Evolutionary conservation across 2,797 vertebrate species (phyloP).

Genomic region (Nannoperca australis): DNA sequence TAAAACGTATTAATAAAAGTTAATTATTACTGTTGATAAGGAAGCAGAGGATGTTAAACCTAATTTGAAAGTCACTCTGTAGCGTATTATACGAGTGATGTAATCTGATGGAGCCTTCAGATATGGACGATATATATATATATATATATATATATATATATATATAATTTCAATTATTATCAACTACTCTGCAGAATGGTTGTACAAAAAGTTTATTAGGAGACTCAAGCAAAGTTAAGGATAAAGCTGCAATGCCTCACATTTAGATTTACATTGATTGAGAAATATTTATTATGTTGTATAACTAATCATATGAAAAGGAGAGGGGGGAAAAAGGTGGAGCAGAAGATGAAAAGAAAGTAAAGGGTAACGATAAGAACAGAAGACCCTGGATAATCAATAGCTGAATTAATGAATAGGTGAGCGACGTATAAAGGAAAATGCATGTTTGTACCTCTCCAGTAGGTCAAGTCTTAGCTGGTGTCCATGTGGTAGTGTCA

Average conservation of each 20-base stretch:
- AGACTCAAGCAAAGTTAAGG: not conserved
- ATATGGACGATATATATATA: slow-evolving; percentile 11
- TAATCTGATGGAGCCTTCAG: not conserved
- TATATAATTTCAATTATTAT: slow-evolving; percentile 6
- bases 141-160: no score
- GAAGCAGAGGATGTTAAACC: not conserved
- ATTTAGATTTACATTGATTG: not conserved
- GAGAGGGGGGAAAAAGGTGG: not conserved
- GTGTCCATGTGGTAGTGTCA: slow-evolving; percentile 97
- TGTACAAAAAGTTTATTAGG: not conserved
- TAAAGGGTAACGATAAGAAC: not conserved
- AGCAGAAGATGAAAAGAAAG: not conserved
- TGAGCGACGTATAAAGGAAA: slow-evolving; percentile 25
- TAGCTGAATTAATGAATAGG: slow-evolving; percentile 35
- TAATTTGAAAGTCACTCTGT: slow-evolving; percentile 12
- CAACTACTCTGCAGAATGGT: slow-evolving; percentile 5
- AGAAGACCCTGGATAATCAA: slow-evolving; percentile 20
- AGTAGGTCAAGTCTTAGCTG: slow-evolving; percentile 96
- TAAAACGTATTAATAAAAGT: not conserved
- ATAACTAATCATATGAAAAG: not conserved
- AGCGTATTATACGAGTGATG: not conserved
- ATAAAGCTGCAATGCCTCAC: not conserved
- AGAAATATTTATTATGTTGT: not conserved
- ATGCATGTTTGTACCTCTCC: slow-evolving; percentile 88
- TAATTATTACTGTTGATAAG: not conserved